Conservation (phyloP, 2,113 vertebrate species). For the Fregetta grallaria region DNA sequence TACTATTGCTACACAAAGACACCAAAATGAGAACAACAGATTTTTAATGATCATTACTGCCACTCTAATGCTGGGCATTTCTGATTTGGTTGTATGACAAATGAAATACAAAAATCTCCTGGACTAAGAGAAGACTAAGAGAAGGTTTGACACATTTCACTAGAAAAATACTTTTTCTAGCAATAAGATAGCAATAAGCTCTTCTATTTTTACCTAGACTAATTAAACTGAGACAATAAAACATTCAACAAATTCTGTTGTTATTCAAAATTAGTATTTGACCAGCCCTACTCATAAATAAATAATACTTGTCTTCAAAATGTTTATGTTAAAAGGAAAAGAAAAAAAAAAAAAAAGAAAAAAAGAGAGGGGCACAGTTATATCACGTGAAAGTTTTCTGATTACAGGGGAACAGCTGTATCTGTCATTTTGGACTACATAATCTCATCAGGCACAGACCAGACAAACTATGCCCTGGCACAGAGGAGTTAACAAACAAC, state of each 20-base stretch:
- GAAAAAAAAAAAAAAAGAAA: neutral
- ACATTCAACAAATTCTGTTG: neutral
- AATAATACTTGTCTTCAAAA: neutral
- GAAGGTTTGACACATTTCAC: neutral
- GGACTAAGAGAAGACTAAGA: neutral
- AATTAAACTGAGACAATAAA: neutral
- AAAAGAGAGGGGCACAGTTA: neutral
- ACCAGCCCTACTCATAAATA: neutral
- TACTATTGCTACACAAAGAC: neutral
- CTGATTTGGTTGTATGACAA: neutral
- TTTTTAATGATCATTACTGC: neutral
- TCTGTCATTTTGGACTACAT: neutral
- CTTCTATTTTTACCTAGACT: neutral
- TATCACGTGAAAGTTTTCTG: neutral
- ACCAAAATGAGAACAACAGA: neutral
- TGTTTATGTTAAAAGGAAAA: neutral
- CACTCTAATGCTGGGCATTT: neutral
- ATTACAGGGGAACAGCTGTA: neutral
- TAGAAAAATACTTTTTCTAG: neutral
- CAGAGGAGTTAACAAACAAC: neutral
- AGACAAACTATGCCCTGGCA: neutral
- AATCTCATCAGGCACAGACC: neutral
- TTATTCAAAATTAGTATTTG: neutral
- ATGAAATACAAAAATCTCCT: neutral
- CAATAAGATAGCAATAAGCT: neutral